These are phyloP conservation scores for Phocoena sinus DNA, from an alignment of 2,113 vertebrate species.

Conservation along the genomic window DNA sequence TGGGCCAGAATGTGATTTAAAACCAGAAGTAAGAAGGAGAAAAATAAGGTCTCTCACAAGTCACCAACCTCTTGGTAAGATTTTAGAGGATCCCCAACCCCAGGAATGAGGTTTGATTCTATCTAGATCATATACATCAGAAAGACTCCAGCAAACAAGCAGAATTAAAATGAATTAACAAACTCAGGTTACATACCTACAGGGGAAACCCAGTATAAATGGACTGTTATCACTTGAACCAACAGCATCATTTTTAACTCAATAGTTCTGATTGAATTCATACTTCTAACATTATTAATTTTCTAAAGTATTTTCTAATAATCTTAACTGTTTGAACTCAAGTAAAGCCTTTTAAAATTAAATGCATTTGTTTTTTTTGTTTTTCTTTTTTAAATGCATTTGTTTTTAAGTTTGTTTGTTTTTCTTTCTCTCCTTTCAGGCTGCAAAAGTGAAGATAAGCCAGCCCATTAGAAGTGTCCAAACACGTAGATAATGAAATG, in stretches of 20 bases:
- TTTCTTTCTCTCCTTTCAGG: background rate
- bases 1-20: background rate
- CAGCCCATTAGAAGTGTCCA: background rate
- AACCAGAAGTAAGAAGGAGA: background rate
- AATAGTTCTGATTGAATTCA: conserved; percentile 15
- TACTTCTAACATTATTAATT: background rate
- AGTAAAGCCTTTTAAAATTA: conserved; percentile 33
- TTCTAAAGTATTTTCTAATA: conserved; percentile 5
- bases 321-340: background rate
- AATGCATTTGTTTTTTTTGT: conserved; percentile 6
- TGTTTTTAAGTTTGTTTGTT: background rate
- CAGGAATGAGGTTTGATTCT: background rate
- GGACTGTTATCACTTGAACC: background rate
- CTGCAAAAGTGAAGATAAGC: background rate
- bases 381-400: background rate
- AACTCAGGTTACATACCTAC: background rate
- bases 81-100: background rate
- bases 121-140: background rate
- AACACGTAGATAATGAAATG: background rate
- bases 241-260: background rate
- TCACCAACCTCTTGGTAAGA: background rate
- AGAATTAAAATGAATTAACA: background rate
- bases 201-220: background rate
- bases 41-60: background rate
- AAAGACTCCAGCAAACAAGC: background rate